phyloP scores from a whole-genome alignment of 1,140 invertebrate species.

The Formica selysi region DNA sequence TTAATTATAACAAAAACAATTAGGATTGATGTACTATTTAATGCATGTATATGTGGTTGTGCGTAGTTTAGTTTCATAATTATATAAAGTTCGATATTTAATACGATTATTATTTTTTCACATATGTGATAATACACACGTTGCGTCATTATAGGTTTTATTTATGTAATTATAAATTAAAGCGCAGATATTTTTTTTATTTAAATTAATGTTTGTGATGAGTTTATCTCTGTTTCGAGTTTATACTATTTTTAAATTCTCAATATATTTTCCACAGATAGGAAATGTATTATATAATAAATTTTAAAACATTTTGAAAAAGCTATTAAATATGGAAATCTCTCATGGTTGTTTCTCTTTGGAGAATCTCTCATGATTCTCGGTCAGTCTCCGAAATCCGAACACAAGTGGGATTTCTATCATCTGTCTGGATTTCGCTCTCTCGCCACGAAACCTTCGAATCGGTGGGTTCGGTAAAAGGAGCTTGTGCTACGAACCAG shows the following conservation, averaged over 20 bases:
- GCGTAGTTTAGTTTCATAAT: neutral
- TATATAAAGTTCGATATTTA: neutral
- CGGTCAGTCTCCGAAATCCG: constrained; percentile 67
- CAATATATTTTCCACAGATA: no score
- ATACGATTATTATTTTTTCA: neutral
- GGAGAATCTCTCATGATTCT: neutral
- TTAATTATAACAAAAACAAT: constrained; percentile 25
- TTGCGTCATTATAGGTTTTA: neutral
- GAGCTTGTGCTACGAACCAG: constrained; percentile 55
- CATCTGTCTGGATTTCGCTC: constrained; percentile 28
- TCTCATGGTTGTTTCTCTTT: neutral
- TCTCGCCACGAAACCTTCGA: constrained; percentile 34
- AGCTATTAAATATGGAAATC: neutral
- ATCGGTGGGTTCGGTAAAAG: constrained; percentile 56
- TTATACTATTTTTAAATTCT: neutral
- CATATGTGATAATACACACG: neutral
- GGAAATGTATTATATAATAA: neutral
- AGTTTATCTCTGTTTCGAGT: neutral
- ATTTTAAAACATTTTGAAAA: constrained; percentile 7
- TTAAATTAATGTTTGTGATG: neutral
- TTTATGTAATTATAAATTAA: neutral
- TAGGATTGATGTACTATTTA: constrained; percentile 14
- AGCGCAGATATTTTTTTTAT: neutral
- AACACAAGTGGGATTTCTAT: constrained; percentile 53
- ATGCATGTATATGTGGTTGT: neutral